Base-by-base conservation (phyloP, 2,113 vertebrate genomes). In the Petrocephalus zakoni region DNA sequence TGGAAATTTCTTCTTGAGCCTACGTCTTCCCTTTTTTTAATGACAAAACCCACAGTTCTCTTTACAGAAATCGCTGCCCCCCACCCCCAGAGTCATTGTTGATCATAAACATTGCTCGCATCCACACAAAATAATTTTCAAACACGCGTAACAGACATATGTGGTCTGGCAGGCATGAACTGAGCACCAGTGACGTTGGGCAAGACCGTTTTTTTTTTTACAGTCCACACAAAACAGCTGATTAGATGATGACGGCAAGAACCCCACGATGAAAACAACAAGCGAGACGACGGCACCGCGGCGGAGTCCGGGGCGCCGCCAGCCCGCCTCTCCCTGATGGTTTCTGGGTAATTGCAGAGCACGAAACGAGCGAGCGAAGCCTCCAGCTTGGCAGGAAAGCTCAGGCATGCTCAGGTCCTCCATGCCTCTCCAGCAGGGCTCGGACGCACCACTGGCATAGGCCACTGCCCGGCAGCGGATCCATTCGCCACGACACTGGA, bases 301-400 rank as follows among this genome's bases (percentile, higher is more conserved):
- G 2, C 0, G 9, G n/a, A 68, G 22, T 10, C 0, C 4, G 34
- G 68, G 25, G 34, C 72, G 29, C 13, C 72, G 19, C 34, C 72
- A 78, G 1, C 34, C 34, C 0, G 34, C 34, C 4, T 75, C 72
- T 78, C 72, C 72, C 72, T 78, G 72, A 78, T 21, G 72, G 29
- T 15, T 78, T 42, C 72, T 78, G 72, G 72, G 72, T 78, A 78
- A 78, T 78, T 78, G 72, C 72, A 78, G 72, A 78, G 29, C 34
- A 17, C 4, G 29, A 42, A 78, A 78, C 19, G 72, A 78, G 11
- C 34, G 17, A 34, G 6, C 72, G 6, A 42, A 78, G 72, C 72
- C 37, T 78, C 72, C 72, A 42, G 34, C 37, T 17, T 78, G 72
- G 72, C 72, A 68, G 61, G 25, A 29, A 68, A 13, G 61, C n/a